These are phyloP conservation scores for Ispidina lecontei DNA, from an alignment of 2,797 vertebrate species.

Conservation along the genomic window DNA sequence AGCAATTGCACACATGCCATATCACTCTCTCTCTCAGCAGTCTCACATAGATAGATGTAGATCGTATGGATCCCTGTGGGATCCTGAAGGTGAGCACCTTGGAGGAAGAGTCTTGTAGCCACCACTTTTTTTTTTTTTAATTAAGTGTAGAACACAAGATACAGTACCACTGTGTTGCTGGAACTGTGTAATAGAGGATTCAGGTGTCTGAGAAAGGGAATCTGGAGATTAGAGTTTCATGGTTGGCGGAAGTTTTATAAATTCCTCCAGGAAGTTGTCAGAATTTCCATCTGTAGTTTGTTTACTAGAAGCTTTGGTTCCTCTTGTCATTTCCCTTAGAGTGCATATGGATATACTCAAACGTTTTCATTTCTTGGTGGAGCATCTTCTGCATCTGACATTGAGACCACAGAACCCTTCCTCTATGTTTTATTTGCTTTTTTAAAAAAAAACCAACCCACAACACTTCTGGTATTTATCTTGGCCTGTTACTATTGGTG, in stretches of 20 bases:
- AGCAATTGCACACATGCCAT: constrained; percentile 62
- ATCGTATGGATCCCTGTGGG: background rate
- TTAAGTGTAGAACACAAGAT: background rate
- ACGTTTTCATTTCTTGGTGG: background rate
- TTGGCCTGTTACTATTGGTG: background rate
- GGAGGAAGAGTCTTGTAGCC: background rate
- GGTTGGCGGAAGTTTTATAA: background rate
- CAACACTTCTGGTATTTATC: background rate
- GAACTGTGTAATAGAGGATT: background rate
- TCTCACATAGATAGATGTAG: constrained; percentile 51
- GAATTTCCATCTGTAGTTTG: constrained; percentile 19
- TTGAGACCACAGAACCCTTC: background rate
- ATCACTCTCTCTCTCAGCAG: constrained; percentile 67
- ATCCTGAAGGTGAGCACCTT: constrained; percentile 36
- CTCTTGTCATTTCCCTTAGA: background rate
- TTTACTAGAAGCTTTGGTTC: background rate
- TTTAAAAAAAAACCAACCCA: background rate
- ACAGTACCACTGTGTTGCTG: background rate
- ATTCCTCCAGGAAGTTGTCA: constrained; percentile 7
- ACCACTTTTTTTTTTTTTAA: background rate
- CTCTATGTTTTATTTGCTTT: background rate
- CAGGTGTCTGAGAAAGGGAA: background rate
- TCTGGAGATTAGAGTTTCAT: background rate
- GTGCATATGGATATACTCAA: background rate
- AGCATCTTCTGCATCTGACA: background rate